Evolutionary conservation across 1,140 invertebrate genomes (phyloP).

Genomic region (Tetragonula clypearis): DNA sequence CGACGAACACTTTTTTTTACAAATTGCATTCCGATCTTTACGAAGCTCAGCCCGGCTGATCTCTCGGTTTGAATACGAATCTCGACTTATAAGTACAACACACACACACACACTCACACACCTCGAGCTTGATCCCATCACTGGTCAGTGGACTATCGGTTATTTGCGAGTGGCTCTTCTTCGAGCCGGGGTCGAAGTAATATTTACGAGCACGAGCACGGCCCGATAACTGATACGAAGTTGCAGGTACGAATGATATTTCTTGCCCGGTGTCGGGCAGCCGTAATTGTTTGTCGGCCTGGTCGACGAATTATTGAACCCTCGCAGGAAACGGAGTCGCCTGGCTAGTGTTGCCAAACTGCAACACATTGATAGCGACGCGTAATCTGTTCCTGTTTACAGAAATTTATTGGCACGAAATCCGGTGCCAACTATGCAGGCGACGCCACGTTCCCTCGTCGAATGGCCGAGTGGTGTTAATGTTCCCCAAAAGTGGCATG

Average conservation of each 20-base stretch:
- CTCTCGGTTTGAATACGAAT: too few relatives aligned
- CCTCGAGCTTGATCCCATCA: not conserved
- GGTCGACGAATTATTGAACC: slow-evolving; percentile 40
- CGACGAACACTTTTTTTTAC: too few relatives aligned
- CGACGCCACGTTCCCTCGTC: slow-evolving; percentile 1
- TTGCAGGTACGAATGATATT: slow-evolving; percentile 27
- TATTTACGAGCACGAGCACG: not conserved
- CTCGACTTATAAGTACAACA: not conserved
- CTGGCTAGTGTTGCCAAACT: slow-evolving; percentile 51
- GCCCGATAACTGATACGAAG: slow-evolving; percentile 28
- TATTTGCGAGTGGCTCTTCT: not conserved
- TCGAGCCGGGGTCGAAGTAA: not conserved
- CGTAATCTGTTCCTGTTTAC: slow-evolving; percentile 62
- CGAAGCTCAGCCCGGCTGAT: too few relatives aligned
- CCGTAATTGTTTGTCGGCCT: slow-evolving; percentile 42
- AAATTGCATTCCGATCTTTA: too few relatives aligned
- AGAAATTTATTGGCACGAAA: slow-evolving; percentile 60
- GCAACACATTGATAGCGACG: slow-evolving; percentile 57
- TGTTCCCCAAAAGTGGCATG: slow-evolving; percentile 2
- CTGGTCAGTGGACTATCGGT: not conserved
- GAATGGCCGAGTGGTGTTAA: slow-evolving; percentile 42
- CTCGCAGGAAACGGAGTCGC: slow-evolving; percentile 9
- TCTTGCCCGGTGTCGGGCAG: not conserved
- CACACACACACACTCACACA: not conserved
- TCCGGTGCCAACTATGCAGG: slow-evolving; percentile 59